Evolutionary conservation across 2,113 vertebrate genomes (phyloP).

Genomic region (Calypte anna): DNA sequence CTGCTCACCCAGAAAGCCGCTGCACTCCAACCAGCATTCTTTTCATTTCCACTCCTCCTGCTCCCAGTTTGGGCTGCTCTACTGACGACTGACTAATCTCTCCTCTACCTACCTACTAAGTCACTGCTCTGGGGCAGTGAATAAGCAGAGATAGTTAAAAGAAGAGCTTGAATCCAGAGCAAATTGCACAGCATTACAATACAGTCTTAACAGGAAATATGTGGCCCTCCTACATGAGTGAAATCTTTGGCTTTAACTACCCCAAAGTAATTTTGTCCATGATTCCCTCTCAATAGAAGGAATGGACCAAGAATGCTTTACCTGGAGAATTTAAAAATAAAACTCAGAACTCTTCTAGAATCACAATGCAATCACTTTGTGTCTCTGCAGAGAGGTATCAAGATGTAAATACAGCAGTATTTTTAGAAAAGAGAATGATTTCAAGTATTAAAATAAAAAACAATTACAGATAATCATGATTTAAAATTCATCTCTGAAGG

Average conservation of each 20-base stretch:
- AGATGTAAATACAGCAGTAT: constrained; percentile 39
- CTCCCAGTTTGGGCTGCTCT: not conserved
- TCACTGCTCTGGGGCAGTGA: not conserved
- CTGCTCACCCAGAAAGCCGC: not conserved
- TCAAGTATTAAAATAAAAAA: constrained; percentile 55
- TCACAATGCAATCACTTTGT: constrained; percentile 5
- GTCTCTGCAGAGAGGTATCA: constrained; percentile 47
- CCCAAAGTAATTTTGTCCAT: not conserved
- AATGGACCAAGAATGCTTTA: not conserved
- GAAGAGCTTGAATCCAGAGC: not conserved
- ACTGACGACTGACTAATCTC: not conserved
- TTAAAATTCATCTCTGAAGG: constrained; percentile 16
- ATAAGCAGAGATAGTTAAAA: not conserved
- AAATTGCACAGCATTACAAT: not conserved
- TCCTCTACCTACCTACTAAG: not conserved
- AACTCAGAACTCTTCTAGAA: not conserved
- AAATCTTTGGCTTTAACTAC: constrained; percentile 62
- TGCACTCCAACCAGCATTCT: not conserved
- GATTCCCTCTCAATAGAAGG: not conserved
- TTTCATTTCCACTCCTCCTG: not conserved
- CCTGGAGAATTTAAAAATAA: constrained; percentile 7
- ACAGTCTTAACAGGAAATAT: not conserved
- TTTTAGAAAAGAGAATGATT: constrained; percentile 36
- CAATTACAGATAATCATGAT: constrained; percentile 24
- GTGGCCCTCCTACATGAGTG: not conserved